Percentiles rank a stretch among this genome's conserved stretches.
phyloP scores from a whole-genome alignment of 2,888 invertebrate genomes.

The Torymus tubicola region DNA sequence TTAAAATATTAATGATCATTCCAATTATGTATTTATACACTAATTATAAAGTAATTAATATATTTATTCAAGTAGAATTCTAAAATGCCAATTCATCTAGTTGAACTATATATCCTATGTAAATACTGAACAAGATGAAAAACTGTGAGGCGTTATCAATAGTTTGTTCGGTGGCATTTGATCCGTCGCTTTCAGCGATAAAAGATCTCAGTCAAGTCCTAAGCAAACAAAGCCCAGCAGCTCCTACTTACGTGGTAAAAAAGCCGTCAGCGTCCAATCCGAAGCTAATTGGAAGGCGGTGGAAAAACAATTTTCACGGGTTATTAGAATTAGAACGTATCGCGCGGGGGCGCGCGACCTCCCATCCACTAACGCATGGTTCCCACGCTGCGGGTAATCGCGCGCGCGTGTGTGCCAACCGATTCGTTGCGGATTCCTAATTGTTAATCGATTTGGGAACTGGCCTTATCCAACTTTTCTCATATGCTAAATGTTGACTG shows the following conservation, averaged over 20 bases:
- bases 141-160: too few relatives aligned
- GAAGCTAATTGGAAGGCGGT: conserved; percentile 65
- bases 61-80: too few relatives aligned
- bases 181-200: too few relatives aligned
- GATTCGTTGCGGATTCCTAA: conserved; percentile 69
- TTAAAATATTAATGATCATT: too few relatives aligned
- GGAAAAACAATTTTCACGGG: conserved; percentile 73
- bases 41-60: too few relatives aligned
- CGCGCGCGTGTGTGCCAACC: conserved; percentile 69
- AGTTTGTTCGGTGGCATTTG: too few relatives aligned
- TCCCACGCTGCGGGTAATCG: conserved; percentile 70
- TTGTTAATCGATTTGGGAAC: conserved; percentile 74
- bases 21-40: too few relatives aligned
- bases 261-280: conserved; percentile 52
- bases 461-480: conserved; percentile 63
- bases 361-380: conserved; percentile 73
- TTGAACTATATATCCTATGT: too few relatives aligned
- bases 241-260: neutral
- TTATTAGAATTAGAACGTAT: conserved; percentile 71
- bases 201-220: too few relatives aligned
- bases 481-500: conserved; percentile 48
- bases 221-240: too few relatives aligned
- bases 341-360: conserved; percentile 52
- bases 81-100: too few relatives aligned
- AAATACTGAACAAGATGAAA: too few relatives aligned